Evolutionary conservation across 2,797 vertebrate species (phyloP), one percentile per base, ranked within the genome.

Genomic region (Melanogrammus aeglefinus): DNA sequence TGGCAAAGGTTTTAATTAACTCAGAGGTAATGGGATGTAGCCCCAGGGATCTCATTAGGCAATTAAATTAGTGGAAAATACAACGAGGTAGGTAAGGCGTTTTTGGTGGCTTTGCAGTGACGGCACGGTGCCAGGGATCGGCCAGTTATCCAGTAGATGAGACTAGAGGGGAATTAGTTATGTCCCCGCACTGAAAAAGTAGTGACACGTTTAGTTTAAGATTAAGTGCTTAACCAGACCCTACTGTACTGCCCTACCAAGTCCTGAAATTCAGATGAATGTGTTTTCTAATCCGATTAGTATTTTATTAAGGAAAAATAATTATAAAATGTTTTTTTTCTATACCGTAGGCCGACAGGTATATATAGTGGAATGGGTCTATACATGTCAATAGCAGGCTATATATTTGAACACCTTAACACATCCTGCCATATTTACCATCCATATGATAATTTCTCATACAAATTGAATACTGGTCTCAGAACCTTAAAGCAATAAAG

Each of bases 31-130:
- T 93, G 89, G 91, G 90, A 94, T 95, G 94, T 90, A 94, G 93
- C 95, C 94, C 95, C 78, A 24, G 96, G 95, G 96, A 95, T 89
- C 95, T 97, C 95, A 96, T 97, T 97, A 96, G 94, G 92, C 94
- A 90, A 95, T 95, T 95, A 95, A 95, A 95, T 96, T 96, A 95
- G 91, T 79, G 89, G 91, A 93, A 91, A 94, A 94, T 86, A 93
- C 89, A 71, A 94, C 92, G 92, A 92, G 93, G 91, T 94, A 88
- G 92, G 91, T 90, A 91, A 91, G 91, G 63, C 27, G 90, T 89
- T 92, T 92, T 92, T 93, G 91, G 90, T 93, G 92, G 91, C 91
- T 91, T 92, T 88, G 88, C 91, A 92, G 88, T 89, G 86, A 87
- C 83, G 81, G 79, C 87, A 82, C 51, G 44, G 81, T 93, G 93